phyloP scores from a whole-genome alignment of 2,888 invertebrate species.

The Saturnia pavonia region DNA sequence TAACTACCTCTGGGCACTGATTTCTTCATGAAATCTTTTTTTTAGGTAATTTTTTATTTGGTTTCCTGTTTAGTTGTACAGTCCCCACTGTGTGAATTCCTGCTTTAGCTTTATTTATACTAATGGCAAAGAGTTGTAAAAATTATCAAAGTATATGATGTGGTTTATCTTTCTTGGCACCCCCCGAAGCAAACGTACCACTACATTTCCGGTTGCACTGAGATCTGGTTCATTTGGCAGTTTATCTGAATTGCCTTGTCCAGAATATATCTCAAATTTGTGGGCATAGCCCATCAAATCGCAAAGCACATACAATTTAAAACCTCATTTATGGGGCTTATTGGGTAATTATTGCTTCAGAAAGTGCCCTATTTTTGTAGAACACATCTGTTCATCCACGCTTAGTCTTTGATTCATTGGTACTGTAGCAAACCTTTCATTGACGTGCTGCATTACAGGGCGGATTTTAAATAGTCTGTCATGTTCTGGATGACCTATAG shows the following conservation, averaged over 20 bases:
- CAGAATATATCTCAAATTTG: conserved; percentile 39
- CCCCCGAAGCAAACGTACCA: conserved; percentile 37
- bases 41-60: conserved; percentile 43
- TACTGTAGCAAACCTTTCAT: conserved; percentile 18
- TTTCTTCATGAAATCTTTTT: conserved; percentile 48
- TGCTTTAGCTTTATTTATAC: conserved; percentile 39
- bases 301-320: conserved; percentile 38
- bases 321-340: conserved; percentile 44
- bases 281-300: conserved; percentile 31
- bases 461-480: conserved; percentile 19
- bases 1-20: conserved; percentile 38
- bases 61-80: conserved; percentile 45
- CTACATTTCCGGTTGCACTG: conserved; percentile 36
- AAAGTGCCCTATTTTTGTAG: conserved; percentile 21
- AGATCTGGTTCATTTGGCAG: conserved; percentile 39
- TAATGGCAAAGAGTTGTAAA: conserved; percentile 42
- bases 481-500: conserved; percentile 31
- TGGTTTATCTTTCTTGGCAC: conserved; percentile 41
- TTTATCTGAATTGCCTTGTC: conserved; percentile 44
- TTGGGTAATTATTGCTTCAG: conserved; percentile 35
- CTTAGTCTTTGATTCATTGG: conserved; percentile 17
- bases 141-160: conserved; percentile 43
- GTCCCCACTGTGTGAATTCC: conserved; percentile 43
- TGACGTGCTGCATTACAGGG: conserved; percentile 16
- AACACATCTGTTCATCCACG: conserved; percentile 20